Base-by-base conservation (phyloP, 2,888 invertebrate species). In the Dermolepida albohirtum region DNA sequence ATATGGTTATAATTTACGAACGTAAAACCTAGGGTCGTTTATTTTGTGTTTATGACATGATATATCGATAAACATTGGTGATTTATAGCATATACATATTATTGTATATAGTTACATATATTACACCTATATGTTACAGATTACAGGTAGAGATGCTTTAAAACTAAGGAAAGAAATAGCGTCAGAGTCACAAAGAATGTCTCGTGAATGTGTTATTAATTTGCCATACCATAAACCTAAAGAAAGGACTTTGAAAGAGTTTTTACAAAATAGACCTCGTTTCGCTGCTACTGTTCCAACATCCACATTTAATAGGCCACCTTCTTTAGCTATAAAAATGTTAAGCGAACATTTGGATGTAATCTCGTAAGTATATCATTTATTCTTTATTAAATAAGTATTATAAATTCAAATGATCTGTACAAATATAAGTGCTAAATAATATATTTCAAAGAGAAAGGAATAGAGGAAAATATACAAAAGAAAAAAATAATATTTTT, bases 201-300 rank as follows among this genome's bases (percentile, higher is more conserved):
- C 93, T 8, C 86, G 96, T 73, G 93, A 95, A 80, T 89, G 89
- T 14, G 84, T 88, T 68, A 86, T 95, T 8, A 89, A 89, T 44
- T 83, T 97, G 41, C 96, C 96, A 0, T 96, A 96, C 80, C 96
- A 96, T 79, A 89, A 89, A 77, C 95, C 96, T 1, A 93, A 92
- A 77, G 90, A 92, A 43, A 86, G 91, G 64, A 89, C 91, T 0
- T 83, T 96, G 0, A 89, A 92, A 78, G 96, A 95, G 77, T 95
- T 96, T 76, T 86, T 94, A 74, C 84, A 84, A 49, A 83, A 86
- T 70, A 82, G 84, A 55, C 83, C 85, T 66, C 71, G 86, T 84
- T 79, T 84, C 77, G 54, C 83, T 81, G 69, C 84, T 80, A 52
- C 84, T 83, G 62, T 79, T 16, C 75, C 78, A 1, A 68, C 76